These are phyloP conservation scores for Morpho helenor DNA, from an alignment of 2,888 invertebrate species.

Conservation along the genomic window DNA sequence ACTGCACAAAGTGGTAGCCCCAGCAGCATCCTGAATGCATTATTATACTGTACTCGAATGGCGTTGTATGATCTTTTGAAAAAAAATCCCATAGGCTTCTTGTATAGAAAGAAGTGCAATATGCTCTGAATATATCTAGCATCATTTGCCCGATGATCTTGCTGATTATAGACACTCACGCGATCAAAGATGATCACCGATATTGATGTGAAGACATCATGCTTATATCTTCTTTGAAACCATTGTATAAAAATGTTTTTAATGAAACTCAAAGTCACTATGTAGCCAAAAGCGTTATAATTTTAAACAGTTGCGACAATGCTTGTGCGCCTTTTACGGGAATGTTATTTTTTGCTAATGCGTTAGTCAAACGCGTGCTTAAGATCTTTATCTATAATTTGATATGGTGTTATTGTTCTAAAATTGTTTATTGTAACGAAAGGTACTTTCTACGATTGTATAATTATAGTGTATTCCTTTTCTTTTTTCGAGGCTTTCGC, in stretches of 20 bases:
- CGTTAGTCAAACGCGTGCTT: not conserved
- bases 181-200: no score
- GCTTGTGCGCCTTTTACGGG: conserved; percentile 2
- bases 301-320: not conserved
- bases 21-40: no score
- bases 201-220: no score
- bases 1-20: no score
- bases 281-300: conserved; percentile 2
- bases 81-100: no score
- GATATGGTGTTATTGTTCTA: not conserved
- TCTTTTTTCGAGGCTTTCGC: no score
- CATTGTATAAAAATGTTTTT: not conserved
- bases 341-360: conserved; percentile 8
- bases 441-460: not conserved
- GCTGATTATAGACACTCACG: no score
- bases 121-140: not conserved
- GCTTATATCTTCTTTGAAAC: no score
- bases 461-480: no score
- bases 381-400: conserved; percentile 2
- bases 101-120: not conserved
- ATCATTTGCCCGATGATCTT: not conserved
- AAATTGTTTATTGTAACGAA: conserved; percentile 1
- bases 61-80: no score
- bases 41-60: no score
- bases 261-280: not conserved